Percentiles rank a stretch among this genome's conserved stretches.
phyloP scores from a whole-genome alignment of 2,888 invertebrate genomes.

The Lottia scabra region DNA sequence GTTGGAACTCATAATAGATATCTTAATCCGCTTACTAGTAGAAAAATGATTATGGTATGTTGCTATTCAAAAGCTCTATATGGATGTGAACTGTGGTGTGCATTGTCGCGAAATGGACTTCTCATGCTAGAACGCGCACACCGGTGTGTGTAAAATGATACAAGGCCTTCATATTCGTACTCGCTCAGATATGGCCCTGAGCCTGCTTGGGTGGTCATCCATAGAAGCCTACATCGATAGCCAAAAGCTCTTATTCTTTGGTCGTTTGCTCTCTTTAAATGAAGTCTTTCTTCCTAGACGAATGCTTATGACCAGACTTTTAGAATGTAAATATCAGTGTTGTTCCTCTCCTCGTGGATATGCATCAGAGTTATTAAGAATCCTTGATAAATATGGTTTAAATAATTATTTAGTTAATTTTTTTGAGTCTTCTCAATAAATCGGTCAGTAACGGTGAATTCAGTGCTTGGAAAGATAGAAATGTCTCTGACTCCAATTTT shows the following conservation, averaged over 20 bases:
- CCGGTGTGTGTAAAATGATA: not conserved
- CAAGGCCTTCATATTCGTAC: slow-evolving; percentile 1
- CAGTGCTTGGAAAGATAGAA: not conserved
- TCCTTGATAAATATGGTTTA: not conserved
- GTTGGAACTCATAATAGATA: not conserved
- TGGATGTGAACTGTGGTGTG: slow-evolving; percentile 9
- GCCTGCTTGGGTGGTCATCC: not conserved
- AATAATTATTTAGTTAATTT: not conserved
- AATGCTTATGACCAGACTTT: too few relatives aligned
- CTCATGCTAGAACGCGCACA: not conserved
- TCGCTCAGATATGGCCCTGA: not conserved
- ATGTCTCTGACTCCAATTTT: not conserved
- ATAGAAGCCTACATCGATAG: not conserved
- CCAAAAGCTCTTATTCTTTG: slow-evolving; percentile 3
- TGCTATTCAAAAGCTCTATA: not conserved
- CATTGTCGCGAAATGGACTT: not conserved
- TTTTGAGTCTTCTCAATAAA: not conserved
- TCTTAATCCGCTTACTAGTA: not conserved
- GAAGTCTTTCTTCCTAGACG: too few relatives aligned
- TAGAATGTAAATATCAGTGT: too few relatives aligned
- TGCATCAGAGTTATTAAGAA: not conserved
- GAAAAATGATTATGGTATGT: not conserved
- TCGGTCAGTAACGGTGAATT: not conserved
- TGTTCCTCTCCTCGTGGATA: not conserved
- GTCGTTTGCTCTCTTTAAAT: not conserved